Base-by-base conservation (phyloP, 2,797 vertebrate genomes). In the Artibeus jamaicensis region DNA sequence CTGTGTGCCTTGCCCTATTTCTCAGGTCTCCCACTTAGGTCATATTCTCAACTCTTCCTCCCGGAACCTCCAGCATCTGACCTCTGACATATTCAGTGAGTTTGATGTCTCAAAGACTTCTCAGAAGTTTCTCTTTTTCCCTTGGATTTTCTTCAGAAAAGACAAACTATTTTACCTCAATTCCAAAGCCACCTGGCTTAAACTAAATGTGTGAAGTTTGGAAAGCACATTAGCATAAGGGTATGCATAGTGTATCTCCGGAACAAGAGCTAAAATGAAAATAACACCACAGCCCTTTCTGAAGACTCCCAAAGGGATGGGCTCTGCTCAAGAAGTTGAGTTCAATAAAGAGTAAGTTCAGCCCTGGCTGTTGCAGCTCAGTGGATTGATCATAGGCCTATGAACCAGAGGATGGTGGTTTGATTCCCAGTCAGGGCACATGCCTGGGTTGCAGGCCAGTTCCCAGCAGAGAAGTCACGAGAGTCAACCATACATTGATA, bases 161-260 rank as follows among this genome's bases (percentile, higher is more conserved):
- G 8, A 93, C 29, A 82, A 91, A 71, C 53, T 73, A 71, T 91
- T 86, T 79, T 50, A 88, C 67, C 18, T 77, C 42, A 46, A 70
- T 73, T 91, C 76, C 46, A 65, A 92, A 96, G 67, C 24, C 53
- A 93, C 68, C 22, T 83, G 79, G 14, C 29, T 76, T 90, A 82
- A 97, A 90, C 53, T 73, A 92, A 89, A 93, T 73, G 46, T 65
- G 29, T 67, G 24, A 93, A 83, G 46, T 84, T 34, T 79, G 68
- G 15, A 91, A 93, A 87, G 68, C 34, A 82, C 3, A 86, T 94
- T 91, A 71, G 59, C 86, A 83, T 81, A 59, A 89, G 32, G 92
- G 88, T 65, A 48, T 55, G 55, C 21, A 67, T 22, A 74, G 96
- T 95, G 93, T 37, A 55, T 84, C 92, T 78, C 93, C 46, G 55